Percentiles rank a stretch among this genome's conserved stretches.
These are phyloP conservation scores for Auanema freiburgensis DNA, from an alignment of 2,888 invertebrate genomes.

Conservation along the genomic window DNA sequence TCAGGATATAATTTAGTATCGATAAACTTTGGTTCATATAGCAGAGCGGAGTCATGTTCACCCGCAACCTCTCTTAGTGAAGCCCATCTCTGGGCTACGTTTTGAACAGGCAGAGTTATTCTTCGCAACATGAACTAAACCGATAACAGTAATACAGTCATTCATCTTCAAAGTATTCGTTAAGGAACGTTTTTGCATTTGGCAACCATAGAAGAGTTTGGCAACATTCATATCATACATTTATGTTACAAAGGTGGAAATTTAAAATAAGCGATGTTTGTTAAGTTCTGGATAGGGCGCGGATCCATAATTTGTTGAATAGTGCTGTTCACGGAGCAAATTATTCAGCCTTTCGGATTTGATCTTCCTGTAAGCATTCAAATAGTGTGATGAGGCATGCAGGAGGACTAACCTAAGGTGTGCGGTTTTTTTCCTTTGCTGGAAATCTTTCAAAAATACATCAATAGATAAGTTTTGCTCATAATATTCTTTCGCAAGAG, in stretches of 20 bases:
- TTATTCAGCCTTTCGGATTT: slow-evolving; percentile 88
- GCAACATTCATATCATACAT: too few relatives aligned
- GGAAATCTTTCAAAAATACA: slow-evolving; percentile 82
- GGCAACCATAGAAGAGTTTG: too few relatives aligned
- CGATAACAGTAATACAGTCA: too few relatives aligned
- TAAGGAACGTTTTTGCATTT: too few relatives aligned
- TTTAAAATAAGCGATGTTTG: too few relatives aligned
- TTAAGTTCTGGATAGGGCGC: too few relatives aligned
- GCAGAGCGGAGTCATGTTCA: slow-evolving; percentile 25
- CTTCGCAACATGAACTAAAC: too few relatives aligned
- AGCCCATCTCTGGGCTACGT: slow-evolving; percentile 27
- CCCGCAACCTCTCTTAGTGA: slow-evolving; percentile 44
- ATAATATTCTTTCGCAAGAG: slow-evolving; percentile 78
- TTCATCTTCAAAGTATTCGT: too few relatives aligned
- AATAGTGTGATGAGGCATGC: background rate
- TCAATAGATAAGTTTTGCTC: slow-evolving; percentile 76
- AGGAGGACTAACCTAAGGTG: slow-evolving; percentile 68
- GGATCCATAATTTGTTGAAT: too few relatives aligned
- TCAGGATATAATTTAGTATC: slow-evolving; percentile 53
- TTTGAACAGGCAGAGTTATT: too few relatives aligned
- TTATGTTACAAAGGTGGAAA: too few relatives aligned
- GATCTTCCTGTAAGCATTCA: slow-evolving; percentile 73
- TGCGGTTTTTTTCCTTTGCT: slow-evolving; percentile 76
- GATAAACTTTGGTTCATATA: slow-evolving; percentile 52
- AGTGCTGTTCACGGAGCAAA: slow-evolving; percentile 63